Conservation (phyloP, 2,113 vertebrate genomes). For the Narcine bancroftii region DNA sequence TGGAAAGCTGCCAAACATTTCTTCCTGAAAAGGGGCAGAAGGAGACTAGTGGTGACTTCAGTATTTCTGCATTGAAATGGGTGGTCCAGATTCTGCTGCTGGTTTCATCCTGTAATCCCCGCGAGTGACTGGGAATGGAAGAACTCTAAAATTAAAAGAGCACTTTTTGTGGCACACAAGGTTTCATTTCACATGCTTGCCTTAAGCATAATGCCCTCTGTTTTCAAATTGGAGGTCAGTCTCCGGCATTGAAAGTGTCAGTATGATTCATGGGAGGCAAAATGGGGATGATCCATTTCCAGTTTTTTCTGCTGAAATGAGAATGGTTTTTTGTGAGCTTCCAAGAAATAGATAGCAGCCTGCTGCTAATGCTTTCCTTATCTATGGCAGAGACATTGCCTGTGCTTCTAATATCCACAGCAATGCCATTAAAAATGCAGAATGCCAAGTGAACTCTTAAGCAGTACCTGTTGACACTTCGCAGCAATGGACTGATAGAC, state of each 20-base stretch:
- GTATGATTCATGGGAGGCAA: background rate
- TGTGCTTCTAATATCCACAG: background rate
- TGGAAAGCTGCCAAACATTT: too few relatives aligned
- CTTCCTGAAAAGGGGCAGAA: too few relatives aligned
- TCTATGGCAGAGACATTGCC: background rate
- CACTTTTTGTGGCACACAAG: background rate
- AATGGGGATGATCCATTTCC: background rate
- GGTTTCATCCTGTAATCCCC: too few relatives aligned
- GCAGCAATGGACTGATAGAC: background rate
- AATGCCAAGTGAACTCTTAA: background rate
- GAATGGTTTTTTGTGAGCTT: background rate
- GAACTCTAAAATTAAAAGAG: background rate
- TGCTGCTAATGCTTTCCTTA: background rate
- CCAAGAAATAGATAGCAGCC: background rate
- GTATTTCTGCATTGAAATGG: too few relatives aligned
- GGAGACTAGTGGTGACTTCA: too few relatives aligned
- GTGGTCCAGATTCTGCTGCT: too few relatives aligned
- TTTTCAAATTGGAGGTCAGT: background rate
- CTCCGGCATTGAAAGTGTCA: background rate
- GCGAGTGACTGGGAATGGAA: too few relatives aligned
- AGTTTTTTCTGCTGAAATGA: background rate
- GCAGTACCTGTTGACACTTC: background rate
- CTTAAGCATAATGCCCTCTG: too few relatives aligned
- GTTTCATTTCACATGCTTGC: background rate
- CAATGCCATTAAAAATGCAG: background rate